A percentile compares a stretch with the other conserved stretches of the same genome.
Evolutionary conservation across 2,797 vertebrate genomes (phyloP).

Genomic region (Lateolabrax maculatus): DNA sequence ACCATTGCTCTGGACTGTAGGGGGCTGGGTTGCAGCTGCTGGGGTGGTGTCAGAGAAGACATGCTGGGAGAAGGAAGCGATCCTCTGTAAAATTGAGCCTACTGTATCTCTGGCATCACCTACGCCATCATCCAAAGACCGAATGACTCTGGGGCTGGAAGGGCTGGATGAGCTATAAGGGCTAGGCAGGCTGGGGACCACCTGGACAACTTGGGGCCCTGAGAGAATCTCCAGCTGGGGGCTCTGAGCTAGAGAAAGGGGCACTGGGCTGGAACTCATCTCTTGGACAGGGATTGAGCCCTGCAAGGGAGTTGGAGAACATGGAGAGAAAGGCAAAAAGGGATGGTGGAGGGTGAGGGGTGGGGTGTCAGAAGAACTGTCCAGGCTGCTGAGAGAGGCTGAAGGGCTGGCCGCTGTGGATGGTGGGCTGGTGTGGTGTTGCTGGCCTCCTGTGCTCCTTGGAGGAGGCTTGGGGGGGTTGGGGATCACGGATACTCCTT

Average conservation of each 20-base stretch:
- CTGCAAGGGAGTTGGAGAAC: conserved; percentile 40
- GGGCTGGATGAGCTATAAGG: conserved; percentile 45
- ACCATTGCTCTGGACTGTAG: conserved; percentile 55
- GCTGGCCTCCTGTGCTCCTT: conserved; percentile 56
- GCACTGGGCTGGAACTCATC: conserved; percentile 57
- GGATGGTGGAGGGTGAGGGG: conserved; percentile 40
- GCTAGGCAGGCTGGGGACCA: conserved; percentile 39
- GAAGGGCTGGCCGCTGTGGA: conserved; percentile 66
- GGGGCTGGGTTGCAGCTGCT: neutral
- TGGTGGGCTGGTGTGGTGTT: conserved; percentile 58
- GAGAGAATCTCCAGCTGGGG: conserved; percentile 74
- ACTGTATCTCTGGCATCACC: conserved; percentile 73
- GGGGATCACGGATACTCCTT: conserved; percentile 13
- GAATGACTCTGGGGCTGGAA: conserved; percentile 20
- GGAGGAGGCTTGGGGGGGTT: conserved; percentile 52
- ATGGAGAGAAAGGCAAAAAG: conserved; percentile 11
- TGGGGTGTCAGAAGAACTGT: conserved; percentile 70
- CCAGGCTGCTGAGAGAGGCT: conserved; percentile 71
- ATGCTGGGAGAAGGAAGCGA: conserved; percentile 80
- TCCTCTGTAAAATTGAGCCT: conserved; percentile 82
- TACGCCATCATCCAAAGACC: neutral
- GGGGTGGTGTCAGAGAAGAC: conserved; percentile 28
- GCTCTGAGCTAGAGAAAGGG: conserved; percentile 70
- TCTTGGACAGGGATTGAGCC: conserved; percentile 66
- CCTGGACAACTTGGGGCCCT: conserved; percentile 77